Percentiles rank a stretch among this genome's conserved stretches.
phyloP scores from a whole-genome alignment of 2,797 vertebrate genomes.

The Pseudochirops corinnae region DNA sequence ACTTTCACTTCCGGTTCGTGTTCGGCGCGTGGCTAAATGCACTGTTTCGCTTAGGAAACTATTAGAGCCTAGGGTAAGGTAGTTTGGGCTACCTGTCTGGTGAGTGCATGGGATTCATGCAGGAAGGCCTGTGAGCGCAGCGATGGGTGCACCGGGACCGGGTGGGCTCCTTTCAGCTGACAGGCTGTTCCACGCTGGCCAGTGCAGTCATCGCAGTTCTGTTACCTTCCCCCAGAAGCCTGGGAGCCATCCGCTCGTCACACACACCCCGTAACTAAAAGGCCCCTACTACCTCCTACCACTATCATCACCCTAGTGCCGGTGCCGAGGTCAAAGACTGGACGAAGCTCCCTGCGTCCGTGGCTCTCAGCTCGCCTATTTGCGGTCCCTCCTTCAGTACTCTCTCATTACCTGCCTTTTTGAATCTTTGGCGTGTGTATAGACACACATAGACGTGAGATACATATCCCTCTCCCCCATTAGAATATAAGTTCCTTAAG shows the following conservation, averaged over 20 bases:
- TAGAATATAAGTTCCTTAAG: not conserved
- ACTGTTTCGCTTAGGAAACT: not conserved
- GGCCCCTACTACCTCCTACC: not conserved
- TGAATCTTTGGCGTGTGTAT: too few relatives aligned
- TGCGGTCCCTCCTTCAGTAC: not conserved
- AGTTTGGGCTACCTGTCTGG: accelerated
- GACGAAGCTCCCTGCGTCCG: too few relatives aligned
- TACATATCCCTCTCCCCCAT: not conserved
- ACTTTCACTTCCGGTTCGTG: not conserved
- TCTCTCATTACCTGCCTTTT: not conserved
- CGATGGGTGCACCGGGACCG: not conserved
- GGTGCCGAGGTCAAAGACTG: too few relatives aligned
- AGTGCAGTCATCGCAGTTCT: not conserved
- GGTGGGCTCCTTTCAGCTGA: not conserved
- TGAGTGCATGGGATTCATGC: not conserved
- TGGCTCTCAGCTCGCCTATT: too few relatives aligned
- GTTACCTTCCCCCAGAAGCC: not conserved
- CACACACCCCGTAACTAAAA: not conserved
- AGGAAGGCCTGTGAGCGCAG: accelerated
- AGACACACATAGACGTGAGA: too few relatives aligned
- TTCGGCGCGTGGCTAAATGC: accelerated
- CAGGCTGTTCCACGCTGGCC: not conserved
- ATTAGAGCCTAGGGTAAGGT: not conserved
- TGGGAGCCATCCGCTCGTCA: not conserved
- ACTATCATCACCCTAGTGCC: too few relatives aligned